phyloP scores from a whole-genome alignment of 1,140 invertebrate genomes.

The Bombyx mandarina region DNA sequence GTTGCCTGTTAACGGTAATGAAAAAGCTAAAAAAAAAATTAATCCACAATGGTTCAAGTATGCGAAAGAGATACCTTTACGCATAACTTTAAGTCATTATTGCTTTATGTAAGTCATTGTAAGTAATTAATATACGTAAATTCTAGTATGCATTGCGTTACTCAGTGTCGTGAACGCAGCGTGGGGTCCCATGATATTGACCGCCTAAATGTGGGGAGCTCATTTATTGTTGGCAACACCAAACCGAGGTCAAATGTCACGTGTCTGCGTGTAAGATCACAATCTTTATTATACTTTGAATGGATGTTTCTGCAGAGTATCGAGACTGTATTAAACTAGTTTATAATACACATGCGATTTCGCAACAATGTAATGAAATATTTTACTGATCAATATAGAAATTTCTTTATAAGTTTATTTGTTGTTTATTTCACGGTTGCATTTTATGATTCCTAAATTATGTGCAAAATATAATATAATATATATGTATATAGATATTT shows the following conservation, averaged over 20 bases:
- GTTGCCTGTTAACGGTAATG: too few relatives aligned
- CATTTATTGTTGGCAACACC: constrained; percentile 12
- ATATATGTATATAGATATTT: too few relatives aligned
- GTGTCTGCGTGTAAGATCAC: neutral
- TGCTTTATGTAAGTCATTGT: too few relatives aligned
- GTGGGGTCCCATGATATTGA: constrained; percentile 7
- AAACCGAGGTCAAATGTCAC: constrained; percentile 1
- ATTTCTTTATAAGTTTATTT: neutral
- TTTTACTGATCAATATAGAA: neutral
- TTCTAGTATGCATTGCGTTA: constrained; percentile 8
- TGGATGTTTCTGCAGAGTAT: neutral
- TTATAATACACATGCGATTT: too few relatives aligned
- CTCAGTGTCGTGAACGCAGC: constrained; percentile 9
- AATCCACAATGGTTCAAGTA: too few relatives aligned
- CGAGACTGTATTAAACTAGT: too few relatives aligned
- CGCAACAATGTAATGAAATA: too few relatives aligned
- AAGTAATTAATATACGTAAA: too few relatives aligned
- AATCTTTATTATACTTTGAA: neutral
- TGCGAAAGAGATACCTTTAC: too few relatives aligned
- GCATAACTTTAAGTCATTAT: too few relatives aligned
- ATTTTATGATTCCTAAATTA: neutral
- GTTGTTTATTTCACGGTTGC: neutral
- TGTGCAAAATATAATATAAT: neutral
- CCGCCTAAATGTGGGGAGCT: constrained; percentile 10
- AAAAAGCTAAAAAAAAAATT: too few relatives aligned